Conservation (phyloP, 2,797 vertebrate species). For the Pterois miles region DNA sequence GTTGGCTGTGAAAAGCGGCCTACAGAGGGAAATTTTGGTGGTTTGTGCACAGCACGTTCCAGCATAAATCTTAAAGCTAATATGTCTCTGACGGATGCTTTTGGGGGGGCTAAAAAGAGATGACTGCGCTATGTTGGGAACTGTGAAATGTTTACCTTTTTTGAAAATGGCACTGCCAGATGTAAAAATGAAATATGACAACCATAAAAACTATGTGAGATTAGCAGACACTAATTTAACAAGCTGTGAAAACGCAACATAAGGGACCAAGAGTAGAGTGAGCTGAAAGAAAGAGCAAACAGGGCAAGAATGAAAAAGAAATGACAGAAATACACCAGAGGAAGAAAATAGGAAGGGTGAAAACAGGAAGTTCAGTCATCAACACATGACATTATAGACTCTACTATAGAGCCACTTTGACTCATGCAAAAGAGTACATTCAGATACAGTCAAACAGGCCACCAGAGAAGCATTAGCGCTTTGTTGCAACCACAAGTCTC, state of each 20-base stretch:
- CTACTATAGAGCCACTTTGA: not conserved
- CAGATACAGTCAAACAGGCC: not conserved
- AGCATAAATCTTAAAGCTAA: slow-evolving; percentile 63
- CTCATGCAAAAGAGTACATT: not conserved
- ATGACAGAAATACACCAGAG: not conserved
- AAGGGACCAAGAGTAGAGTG: not conserved
- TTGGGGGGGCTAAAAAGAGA: slow-evolving; percentile 11
- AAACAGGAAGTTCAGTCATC: slow-evolving; percentile 53
- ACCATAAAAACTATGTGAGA: not conserved
- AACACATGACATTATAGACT: slow-evolving; percentile 32
- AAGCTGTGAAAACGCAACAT: not conserved
- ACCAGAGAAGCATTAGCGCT: not conserved
- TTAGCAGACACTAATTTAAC: slow-evolving; percentile 21
- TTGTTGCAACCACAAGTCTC: slow-evolving; percentile 10
- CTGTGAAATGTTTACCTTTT: slow-evolving; percentile 36
- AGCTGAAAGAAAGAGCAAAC: slow-evolving; percentile 6
- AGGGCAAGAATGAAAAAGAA: not conserved
- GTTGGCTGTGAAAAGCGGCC: slow-evolving; percentile 60
- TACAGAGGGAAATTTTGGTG: slow-evolving; percentile 58
- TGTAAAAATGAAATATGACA: slow-evolving; percentile 38
- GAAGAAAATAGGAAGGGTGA: slow-evolving; percentile 27
- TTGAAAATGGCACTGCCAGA: slow-evolving; percentile 45
- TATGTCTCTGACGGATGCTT: slow-evolving; percentile 52
- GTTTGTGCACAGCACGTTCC: slow-evolving; percentile 51
- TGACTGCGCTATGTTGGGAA: slow-evolving; percentile 31